Conservation (phyloP, 2,797 vertebrate species). For the Chelon auratus region DNA sequence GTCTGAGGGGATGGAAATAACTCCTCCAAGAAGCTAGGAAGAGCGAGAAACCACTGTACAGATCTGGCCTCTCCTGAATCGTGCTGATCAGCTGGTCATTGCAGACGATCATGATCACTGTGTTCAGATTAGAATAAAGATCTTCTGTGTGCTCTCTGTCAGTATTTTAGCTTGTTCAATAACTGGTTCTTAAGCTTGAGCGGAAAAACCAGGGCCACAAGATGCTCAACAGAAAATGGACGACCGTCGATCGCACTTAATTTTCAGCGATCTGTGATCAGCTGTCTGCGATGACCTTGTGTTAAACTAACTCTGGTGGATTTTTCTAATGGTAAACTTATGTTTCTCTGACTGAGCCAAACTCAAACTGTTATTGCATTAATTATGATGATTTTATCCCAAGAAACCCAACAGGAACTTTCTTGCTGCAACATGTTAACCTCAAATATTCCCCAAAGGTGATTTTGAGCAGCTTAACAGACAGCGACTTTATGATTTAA, state of each 20-base stretch:
- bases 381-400: conserved; percentile 22
- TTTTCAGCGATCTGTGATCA: conserved; percentile 5
- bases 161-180: no score
- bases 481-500: conserved; percentile 4
- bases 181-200: no score
- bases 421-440: conserved; percentile 14
- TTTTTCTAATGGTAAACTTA: background rate
- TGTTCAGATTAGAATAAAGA: no score
- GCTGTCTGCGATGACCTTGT: background rate
- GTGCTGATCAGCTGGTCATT: no score
- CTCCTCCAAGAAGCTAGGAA: no score
- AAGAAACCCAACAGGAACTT: conserved; percentile 17
- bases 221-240: no score
- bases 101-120: no score
- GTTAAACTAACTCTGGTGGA: background rate
- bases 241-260: background rate
- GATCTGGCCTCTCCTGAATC: no score
- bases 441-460: conserved; percentile 17
- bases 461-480: conserved; percentile 18
- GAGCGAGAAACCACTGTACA: no score
- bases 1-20: no score
- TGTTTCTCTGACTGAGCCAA: background rate
- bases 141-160: no score
- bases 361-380: conserved; percentile 14
- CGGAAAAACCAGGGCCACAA: no score